These are phyloP conservation scores for Eupleurogrammus muticus DNA, from an alignment of 2,797 vertebrate species.

Conservation along the genomic window DNA sequence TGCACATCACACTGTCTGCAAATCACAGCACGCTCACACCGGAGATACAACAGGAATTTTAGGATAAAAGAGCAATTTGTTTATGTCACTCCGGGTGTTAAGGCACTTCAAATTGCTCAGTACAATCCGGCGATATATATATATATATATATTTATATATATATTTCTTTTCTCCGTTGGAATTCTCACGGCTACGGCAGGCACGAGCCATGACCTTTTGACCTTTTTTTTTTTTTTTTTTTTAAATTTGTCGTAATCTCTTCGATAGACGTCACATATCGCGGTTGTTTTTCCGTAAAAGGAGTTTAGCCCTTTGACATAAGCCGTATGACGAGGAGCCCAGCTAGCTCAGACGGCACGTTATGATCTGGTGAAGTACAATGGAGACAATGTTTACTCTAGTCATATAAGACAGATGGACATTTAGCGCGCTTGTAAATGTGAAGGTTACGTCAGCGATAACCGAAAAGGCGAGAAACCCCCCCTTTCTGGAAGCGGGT, in stretches of 20 bases:
- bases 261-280: slow-evolving; percentile 47
- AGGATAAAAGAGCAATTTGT: slow-evolving; percentile 74
- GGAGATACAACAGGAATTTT: slow-evolving; percentile 31
- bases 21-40: slow-evolving; percentile 32
- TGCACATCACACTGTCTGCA: slow-evolving; percentile 8
- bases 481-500: slow-evolving; percentile 1
- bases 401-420: slow-evolving; percentile 22
- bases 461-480: slow-evolving; percentile 4
- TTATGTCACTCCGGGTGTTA: slow-evolving; percentile 61
- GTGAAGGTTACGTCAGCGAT: neutral
- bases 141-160: no score
- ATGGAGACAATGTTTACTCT: slow-evolving; percentile 51
- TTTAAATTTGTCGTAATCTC: slow-evolving; percentile 34
- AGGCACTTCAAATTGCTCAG: slow-evolving; percentile 82
- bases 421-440: slow-evolving; percentile 12
- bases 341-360: slow-evolving; percentile 80
- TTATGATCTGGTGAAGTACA: slow-evolving; percentile 57
- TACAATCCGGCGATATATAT: slow-evolving; percentile 79
- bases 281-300: slow-evolving; percentile 58
- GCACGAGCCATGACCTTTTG: no score
- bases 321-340: slow-evolving; percentile 80
- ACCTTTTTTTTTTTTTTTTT: no score
- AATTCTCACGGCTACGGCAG: slow-evolving; percentile 19
- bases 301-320: slow-evolving; percentile 83
- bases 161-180: slow-evolving; percentile 4